Evolutionary conservation across 2,113 vertebrate species (phyloP), one percentile per base, ranked within the genome.

Genomic region (Nannobrachium achirus): DNA sequence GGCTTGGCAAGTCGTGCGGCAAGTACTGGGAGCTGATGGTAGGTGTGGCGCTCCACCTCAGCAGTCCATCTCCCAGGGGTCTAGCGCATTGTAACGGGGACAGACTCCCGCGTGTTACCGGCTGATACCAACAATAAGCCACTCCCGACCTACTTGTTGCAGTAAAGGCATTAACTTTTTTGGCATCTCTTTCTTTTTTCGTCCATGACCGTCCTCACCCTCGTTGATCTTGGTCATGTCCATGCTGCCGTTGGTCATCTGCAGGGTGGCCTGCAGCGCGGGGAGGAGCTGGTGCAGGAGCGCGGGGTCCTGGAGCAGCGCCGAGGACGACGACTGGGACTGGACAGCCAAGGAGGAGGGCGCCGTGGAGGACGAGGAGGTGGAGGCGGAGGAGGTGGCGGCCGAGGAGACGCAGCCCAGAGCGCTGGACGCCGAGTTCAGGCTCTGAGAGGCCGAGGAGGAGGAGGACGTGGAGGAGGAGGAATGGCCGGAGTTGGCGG

Each of bases 181-280:
- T n/a, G n/a, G n/a, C n/a, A n/a, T n/a, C n/a, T n/a, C n/a, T n/a
- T n/a, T n/a, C n/a, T n/a, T n/a, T n/a, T n/a, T n/a, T n/a, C n/a
- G n/a, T n/a, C n/a, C n/a, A n/a, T n/a, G n/a, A n/a, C n/a, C n/a
- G 6, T 8, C 0, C 89, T 93, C 92, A 99, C 98, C 97, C 92
- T 99, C 98, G 67, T 98, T 98, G 88, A 98, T 97, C 92, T 98
- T 98, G 53, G 95, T 94, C 94, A 98, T 94, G 90, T 99, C 98
- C 92, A 98, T 94, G 57, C 91, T 97, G 90, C 95, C 95, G 88
- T 97, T 98, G 91, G 97, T 98, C 91, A 98, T 94, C 91, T 98
- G 98, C 87, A 99, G 91, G 1, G 96, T 97, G 19, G 97, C 96
- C 93, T 99, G 96, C 79, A 99, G 92, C 52, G 97, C 97, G 53